A percentile compares a stretch with the other conserved stretches of the same genome.
These are phyloP conservation scores for Drosophila antonietae DNA, from an alignment of 2,888 invertebrate species.

Conservation along the genomic window DNA sequence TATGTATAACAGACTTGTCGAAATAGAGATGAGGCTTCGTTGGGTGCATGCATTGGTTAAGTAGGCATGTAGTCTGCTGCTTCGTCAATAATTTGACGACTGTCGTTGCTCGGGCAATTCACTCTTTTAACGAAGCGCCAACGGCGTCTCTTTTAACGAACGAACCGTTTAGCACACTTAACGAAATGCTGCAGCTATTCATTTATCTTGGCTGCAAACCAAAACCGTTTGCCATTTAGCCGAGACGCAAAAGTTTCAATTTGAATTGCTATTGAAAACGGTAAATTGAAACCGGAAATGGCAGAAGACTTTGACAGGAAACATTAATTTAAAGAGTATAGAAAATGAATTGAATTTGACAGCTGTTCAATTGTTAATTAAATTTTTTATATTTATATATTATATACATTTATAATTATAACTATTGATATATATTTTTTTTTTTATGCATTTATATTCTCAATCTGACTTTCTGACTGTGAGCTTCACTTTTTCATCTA, in stretches of 20 bases:
- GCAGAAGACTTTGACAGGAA: background rate
- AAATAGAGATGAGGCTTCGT: too few species aligned
- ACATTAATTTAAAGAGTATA: background rate
- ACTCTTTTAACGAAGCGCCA: slow-evolving; percentile 11
- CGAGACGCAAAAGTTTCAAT: background rate
- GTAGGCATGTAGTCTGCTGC: background rate
- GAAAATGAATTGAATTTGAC: background rate
- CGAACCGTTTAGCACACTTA: slow-evolving; percentile 10
- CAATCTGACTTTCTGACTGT: too few species aligned
- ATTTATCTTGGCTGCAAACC: slow-evolving; percentile 1
- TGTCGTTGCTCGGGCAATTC: background rate
- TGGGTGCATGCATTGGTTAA: background rate
- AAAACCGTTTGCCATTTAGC: slow-evolving; percentile 16
- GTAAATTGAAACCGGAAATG: slow-evolving; percentile 5
- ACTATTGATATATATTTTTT: too few species aligned
- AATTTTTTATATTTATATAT: too few species aligned
- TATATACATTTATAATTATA: too few species aligned
- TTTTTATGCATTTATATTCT: too few species aligned
- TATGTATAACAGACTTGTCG: background rate
- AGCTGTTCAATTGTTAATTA: too few species aligned
- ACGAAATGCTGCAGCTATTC: background rate
- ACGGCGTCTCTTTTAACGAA: background rate
- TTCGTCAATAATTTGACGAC: slow-evolving; percentile 2
- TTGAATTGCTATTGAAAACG: background rate
- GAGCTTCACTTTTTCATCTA: too few species aligned